A percentile compares a stretch with the other conserved stretches of the same genome.
These are phyloP conservation scores for Listronotus bonariensis DNA, from an alignment of 1,140 invertebrate genomes.

Conservation along the genomic window DNA sequence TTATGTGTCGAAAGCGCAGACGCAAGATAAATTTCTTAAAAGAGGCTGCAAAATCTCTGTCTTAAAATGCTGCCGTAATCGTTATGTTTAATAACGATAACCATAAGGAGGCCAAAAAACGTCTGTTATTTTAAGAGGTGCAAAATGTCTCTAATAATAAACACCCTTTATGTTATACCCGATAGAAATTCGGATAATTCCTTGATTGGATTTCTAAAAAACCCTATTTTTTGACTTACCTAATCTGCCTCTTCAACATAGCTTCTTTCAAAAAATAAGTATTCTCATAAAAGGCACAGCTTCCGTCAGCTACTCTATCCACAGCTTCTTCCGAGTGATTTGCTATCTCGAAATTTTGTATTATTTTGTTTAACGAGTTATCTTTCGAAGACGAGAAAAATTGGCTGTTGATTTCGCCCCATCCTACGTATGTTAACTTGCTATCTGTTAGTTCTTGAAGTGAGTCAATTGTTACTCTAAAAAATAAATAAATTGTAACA, in stretches of 20 bases:
- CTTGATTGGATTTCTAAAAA: no score
- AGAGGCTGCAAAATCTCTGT: no score
- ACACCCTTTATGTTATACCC: no score
- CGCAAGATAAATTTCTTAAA: no score
- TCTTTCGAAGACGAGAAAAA: conserved; percentile 73
- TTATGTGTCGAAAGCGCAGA: no score
- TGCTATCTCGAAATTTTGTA: conserved; percentile 66
- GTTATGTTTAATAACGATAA: no score
- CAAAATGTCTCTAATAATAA: no score
- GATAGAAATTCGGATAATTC: no score
- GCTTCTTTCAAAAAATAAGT: conserved; percentile 70
- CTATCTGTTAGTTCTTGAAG: conserved; percentile 68
- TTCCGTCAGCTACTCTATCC: conserved; percentile 67
- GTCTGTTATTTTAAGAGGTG: no score
- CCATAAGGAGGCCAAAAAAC: no score
- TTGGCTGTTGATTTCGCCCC: conserved; percentile 68
- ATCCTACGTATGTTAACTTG: conserved; percentile 67
- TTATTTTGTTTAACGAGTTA: conserved; percentile 66
- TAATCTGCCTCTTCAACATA: conserved; percentile 61
- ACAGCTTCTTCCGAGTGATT: conserved; percentile 64
- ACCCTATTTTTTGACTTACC: conserved; percentile 30
- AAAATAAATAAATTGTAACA: neutral
- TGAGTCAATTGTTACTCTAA: conserved; percentile 76
- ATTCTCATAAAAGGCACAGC: conserved; percentile 81
- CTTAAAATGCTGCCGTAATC: no score